Evolutionary conservation across 92 coral and sea anemone genomes (phyloP).

Genomic region (Zoanthus gigantus): DNA sequence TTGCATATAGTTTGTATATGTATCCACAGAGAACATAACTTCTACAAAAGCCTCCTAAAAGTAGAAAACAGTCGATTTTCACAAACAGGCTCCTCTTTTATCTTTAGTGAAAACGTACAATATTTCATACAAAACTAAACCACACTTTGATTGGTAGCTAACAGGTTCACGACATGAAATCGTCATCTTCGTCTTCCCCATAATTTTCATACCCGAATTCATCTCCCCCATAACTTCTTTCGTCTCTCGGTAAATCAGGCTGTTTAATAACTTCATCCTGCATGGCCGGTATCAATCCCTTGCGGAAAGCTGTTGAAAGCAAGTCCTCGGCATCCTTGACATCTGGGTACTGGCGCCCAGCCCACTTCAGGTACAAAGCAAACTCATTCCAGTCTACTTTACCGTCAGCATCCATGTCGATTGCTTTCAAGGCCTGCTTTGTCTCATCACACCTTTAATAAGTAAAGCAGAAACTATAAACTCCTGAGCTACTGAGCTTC

Average conservation of each 20-base stretch:
- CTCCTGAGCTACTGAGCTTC: too few relatives aligned
- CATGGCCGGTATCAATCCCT: conserved; percentile 90
- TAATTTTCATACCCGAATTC: not conserved
- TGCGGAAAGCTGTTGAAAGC: conserved; percentile 72
- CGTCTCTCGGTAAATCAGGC: not conserved
- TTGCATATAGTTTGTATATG: too few relatives aligned
- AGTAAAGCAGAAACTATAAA: too few relatives aligned
- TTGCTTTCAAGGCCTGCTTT: conserved; percentile 70
- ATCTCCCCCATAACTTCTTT: not conserved
- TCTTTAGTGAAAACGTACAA: too few relatives aligned
- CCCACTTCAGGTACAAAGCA: conserved; percentile 83
- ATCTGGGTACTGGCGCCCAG: conserved; percentile 78
- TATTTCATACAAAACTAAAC: too few relatives aligned
- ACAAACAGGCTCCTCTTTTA: too few relatives aligned
- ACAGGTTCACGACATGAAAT: conserved; percentile 16
- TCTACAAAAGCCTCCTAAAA: too few relatives aligned
- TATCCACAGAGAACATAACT: too few relatives aligned
- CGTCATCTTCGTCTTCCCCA: not conserved
- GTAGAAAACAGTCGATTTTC: too few relatives aligned
- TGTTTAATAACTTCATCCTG: conserved; percentile 63
- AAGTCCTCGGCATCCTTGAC: conserved; percentile 67
- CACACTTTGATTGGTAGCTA: too few relatives aligned
- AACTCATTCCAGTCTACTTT: conserved; percentile 84
- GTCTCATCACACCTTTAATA: conserved; percentile 64
- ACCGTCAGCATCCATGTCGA: conserved; percentile 83